Evolutionary conservation across 1,140 invertebrate genomes (phyloP), one percentile per base, ranked within the genome.

Genomic region (Lordiphosa mommai): DNA sequence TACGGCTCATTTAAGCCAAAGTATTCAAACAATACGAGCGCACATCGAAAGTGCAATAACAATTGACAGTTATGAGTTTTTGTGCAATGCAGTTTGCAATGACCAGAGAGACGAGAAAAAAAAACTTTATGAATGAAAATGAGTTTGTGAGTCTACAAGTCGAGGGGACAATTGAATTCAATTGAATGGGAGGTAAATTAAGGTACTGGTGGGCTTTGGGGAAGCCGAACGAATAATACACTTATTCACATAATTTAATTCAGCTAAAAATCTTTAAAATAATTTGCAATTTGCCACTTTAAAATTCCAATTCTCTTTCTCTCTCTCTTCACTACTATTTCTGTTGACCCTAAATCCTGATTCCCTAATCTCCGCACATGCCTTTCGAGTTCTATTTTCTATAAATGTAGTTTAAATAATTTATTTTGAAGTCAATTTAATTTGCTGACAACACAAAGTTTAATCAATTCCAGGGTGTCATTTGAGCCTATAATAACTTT

Each of bases 51-150:
- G 20, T 43, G 44, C 63, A 46, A 66, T 66, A 66, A 66, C 44
- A 66, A 66, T 43, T 66, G 61, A 66, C 63, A 66, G 63, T 58
- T 66, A 58, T 66, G 63, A 66, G 51, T 66, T 66, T 66, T 66
- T 43, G 20, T 23, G 20, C 2, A 23, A 23, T 23, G 20, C 20
- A 6, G 20, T 6, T 6, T 23, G 20, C 20, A 23, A 23, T 23
- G 20, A 6, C 20, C 20, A 23, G 20, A 1, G 20, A 23, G 20
- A 23, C 20, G 20, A 23, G 20, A 23, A 23, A 23, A 23, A 23
- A 23, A 23, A 23, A 6, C 5, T 5, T 23, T 23, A 6, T 23
- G 4, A 23, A 23, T 23, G 20, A 23, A 23, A 23, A 23, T 23
- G 20, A 23, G 20, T 23, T 23, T 23, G 20, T 5, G 4, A 4